Base-by-base conservation (phyloP, 2,888 invertebrate genomes). In the Dasysyrphus albostriatus region DNA sequence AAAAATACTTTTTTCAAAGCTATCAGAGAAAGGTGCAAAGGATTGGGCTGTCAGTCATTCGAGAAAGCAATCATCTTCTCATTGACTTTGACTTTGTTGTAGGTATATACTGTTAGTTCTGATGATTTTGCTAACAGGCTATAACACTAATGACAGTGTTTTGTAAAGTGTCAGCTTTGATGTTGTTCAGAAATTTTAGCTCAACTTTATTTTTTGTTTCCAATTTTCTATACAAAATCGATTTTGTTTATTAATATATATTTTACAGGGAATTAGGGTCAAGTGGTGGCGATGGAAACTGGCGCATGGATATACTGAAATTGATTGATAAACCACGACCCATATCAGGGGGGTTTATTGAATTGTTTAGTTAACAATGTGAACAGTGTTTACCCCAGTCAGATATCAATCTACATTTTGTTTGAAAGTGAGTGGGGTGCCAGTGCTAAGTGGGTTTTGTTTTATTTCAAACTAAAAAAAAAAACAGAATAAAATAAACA, bases 141-240 rank as follows among this genome's bases (percentile, higher is more conserved):
- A 58, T 7, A 19, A 58, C 47, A 74, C 79, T 75, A 74, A 74
- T 74, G 74, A 74, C 74, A 59, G 51, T 49, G 49, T 42, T 74
- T 61, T 54, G 44, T 69, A 51, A 49, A 69, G 74, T 74, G 74
- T 44, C 58, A n/a, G 59, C 58, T 67, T 59, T 67, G 65, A 32
- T 67, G 49, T 67, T 67, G 34, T 49, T 19, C 8, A 44, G 65
- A 29, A 34, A 65, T 32, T 65, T 47, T n/a, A 49, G 32, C 19
- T 32, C 19, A 12, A 12, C 12, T 37, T 34, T 47, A 5, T 12
- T 29, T 29, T 12, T 32, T 65, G 10, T 65, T 49, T 32, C 5
- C 5, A 4, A 32, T 29, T 47, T 63, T 49, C 24, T 8, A 24
- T 6, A 24, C 10, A 9, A 2, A 32, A 65, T 65, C 47, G 65